Evolutionary conservation across 2,113 vertebrate species (phyloP).

Genomic region (Glaucidium brasilianum): DNA sequence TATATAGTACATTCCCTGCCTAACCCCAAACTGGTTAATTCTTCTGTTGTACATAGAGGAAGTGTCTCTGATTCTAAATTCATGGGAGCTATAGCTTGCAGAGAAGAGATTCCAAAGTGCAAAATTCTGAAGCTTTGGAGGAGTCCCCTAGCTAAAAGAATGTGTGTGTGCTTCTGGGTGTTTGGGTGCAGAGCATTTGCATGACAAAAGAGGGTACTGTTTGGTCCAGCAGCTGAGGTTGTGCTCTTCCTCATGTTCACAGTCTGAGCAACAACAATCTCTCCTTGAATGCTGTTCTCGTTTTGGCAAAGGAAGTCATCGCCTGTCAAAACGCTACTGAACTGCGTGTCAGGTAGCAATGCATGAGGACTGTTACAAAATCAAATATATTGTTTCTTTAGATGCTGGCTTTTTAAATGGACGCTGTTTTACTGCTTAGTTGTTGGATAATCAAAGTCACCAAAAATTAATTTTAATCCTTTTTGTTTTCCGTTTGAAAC

Average conservation of each 20-base stretch:
- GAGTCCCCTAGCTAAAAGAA: not conserved
- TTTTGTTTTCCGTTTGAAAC: not conserved
- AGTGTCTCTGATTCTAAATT: not conserved
- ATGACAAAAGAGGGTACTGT: not conserved
- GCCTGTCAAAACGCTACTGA: not conserved
- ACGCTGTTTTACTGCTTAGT: not conserved
- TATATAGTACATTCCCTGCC: not conserved
- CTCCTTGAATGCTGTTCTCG: slow-evolving; percentile 23
- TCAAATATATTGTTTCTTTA: not conserved
- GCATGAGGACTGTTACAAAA: not conserved
- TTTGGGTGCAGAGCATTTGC: not conserved
- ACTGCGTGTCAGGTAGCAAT: slow-evolving; percentile 57
- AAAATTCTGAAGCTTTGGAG: not conserved
- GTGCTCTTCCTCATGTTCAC: not conserved
- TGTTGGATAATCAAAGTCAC: not conserved
- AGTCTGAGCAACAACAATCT: slow-evolving; percentile 70
- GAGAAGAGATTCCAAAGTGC: not conserved
- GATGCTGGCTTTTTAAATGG: not conserved
- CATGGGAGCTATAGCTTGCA: not conserved
- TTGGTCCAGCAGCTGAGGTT: not conserved
- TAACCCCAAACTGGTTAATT: not conserved
- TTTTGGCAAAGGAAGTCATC: slow-evolving; percentile 48
- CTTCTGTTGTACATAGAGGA: not conserved
- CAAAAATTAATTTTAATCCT: not conserved
- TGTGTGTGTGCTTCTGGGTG: accelerated